A percentile compares a stretch with the other conserved stretches of the same genome.
Evolutionary conservation across 2,797 vertebrate species (phyloP).

Genomic region (Cottoperca gobio): DNA sequence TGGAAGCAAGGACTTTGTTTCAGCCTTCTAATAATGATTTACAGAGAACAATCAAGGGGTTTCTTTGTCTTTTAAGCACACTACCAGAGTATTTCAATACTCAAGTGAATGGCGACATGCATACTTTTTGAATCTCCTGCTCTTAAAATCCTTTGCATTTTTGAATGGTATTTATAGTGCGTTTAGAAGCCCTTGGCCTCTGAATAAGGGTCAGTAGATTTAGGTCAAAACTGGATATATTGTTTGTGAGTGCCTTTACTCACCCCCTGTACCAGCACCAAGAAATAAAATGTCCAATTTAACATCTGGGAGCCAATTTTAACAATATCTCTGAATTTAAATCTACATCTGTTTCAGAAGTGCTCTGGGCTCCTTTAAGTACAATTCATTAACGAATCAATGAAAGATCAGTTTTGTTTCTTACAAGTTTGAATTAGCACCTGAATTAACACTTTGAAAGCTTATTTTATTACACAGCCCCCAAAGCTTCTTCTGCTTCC

Average conservation of each 20-base stretch:
- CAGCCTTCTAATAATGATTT: slow-evolving; percentile 16
- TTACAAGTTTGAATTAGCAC: not conserved
- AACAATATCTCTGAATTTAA: not conserved
- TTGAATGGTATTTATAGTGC: not conserved
- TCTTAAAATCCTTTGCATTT: not conserved
- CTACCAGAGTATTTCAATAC: not conserved
- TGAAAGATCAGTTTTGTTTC: not conserved
- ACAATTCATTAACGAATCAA: not conserved
- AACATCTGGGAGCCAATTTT: not conserved
- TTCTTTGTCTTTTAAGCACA: slow-evolving; percentile 13
- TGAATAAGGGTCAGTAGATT: slow-evolving; percentile 16
- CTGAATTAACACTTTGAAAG: not conserved
- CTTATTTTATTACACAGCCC: not conserved
- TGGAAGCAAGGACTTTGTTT: slow-evolving; percentile 19
- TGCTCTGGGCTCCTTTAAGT: not conserved
- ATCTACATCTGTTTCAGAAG: not conserved
- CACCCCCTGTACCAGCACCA: not conserved
- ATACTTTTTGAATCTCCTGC: not conserved
- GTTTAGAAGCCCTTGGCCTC: slow-evolving; percentile 1
- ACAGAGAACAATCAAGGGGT: slow-evolving; percentile 4
- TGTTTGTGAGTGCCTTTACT: not conserved
- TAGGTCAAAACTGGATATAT: slow-evolving; percentile 12
- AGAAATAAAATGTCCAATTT: not conserved
- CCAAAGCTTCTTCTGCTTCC: not conserved
- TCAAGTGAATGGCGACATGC: not conserved